phyloP scores from a whole-genome alignment of 92 coral and sea anemone genomes.

The Chrysogorgia sp. region DNA sequence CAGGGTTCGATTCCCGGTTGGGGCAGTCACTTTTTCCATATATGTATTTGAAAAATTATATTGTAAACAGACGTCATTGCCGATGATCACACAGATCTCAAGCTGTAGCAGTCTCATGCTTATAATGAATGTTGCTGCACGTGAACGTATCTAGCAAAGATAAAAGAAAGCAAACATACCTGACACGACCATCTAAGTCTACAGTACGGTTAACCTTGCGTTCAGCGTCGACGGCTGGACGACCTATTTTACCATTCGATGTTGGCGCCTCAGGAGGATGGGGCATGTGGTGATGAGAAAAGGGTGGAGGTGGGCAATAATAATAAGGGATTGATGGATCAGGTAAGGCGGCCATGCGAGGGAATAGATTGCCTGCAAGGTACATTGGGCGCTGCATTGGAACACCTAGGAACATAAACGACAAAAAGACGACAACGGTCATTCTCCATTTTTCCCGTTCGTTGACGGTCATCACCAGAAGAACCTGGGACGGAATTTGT shows the following conservation, averaged over 20 bases:
- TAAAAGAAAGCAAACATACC: background rate
- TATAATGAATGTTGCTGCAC: too few species aligned
- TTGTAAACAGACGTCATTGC: too few species aligned
- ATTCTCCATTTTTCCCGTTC: too few species aligned
- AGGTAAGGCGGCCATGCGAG: conserved; percentile 25
- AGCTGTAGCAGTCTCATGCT: too few species aligned
- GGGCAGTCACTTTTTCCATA: too few species aligned
- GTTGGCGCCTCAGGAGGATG: background rate
- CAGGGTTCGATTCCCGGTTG: too few species aligned
- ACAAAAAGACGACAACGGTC: background rate
- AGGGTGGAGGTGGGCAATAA: conserved; percentile 14
- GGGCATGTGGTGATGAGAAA: background rate
- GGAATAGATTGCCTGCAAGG: conserved; percentile 13
- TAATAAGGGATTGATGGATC: conserved; percentile 18
- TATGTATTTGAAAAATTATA: too few species aligned
- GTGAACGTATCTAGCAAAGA: too few species aligned
- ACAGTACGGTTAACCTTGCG: conserved; percentile 18
- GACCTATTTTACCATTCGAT: conserved; percentile 7
- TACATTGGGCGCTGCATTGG: conserved; percentile 34
- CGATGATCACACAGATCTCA: too few species aligned
- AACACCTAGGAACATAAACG: conserved; percentile 10
- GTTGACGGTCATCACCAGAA: too few species aligned
- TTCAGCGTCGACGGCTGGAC: conserved; percentile 3
- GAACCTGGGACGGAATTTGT: too few species aligned
- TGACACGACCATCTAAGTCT: conserved; percentile 11